Base-by-base conservation (phyloP, 2,888 invertebrate species). In the Ferdinandea cuprea region DNA sequence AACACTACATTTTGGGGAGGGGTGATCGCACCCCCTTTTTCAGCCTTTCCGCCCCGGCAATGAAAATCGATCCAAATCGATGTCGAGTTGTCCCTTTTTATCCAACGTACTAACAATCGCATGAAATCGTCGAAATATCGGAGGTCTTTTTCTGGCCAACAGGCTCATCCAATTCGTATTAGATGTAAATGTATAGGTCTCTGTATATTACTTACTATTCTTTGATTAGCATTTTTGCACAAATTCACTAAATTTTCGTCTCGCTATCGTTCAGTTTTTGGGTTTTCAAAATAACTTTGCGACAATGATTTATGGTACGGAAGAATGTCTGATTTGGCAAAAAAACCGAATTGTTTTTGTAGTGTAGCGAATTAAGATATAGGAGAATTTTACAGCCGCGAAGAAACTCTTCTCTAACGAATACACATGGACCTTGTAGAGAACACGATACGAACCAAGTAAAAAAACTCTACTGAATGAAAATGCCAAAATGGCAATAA, bases 161-260 rank as follows among this genome's bases (percentile, higher is more conserved):
- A 44, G 50, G 50, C 28, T 42, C 46, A 17, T 21, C 5, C 30
- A 9, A 8, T 46, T 30, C 9, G 17, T 37, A 11, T 30, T 11
- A 11, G 32, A 76, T 61, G 71, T 77, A 72, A 44, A 35, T 48
- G 46, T 50, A 35, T 61, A 42, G 13, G 46, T 28, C 32, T 54
- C 37, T 81, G 66, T 78, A 54, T 71, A 48, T 56, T 78, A 83
- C 83, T 83, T 83, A 83, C 83, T 40, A 83, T 83, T 83, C 83
- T 83, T 83, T 83, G 78, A 83, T 83, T 68, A 83, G 66, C 83
- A 83, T 83, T 83, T 77, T 83, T 78, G 78, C 83, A 83, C 83
- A 68, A 77, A 50, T 83, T 83, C 72, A 83, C 72, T 58, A 37
- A 78, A 52, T 68, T 72, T 65, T 25, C 44, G 30, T 4, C 69